Base-by-base conservation (phyloP, 92 coral and sea anemone species). In the Siderastrea siderea region DNA sequence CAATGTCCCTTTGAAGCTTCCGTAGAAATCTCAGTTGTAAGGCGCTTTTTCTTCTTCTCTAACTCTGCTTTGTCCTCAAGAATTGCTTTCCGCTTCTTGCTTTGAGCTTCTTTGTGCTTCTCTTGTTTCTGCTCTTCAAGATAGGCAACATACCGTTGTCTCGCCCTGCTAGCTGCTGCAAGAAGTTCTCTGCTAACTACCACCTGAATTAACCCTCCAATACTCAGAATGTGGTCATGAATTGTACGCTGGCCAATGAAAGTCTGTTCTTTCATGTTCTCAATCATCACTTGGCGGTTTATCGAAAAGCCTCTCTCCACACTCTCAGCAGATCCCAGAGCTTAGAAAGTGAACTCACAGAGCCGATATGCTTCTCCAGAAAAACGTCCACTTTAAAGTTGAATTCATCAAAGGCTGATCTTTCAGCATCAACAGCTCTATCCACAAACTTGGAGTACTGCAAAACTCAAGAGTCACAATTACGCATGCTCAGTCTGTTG, bases 231-330 rank as follows among this genome's bases (percentile, higher is more conserved):
- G 88, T 86, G 86, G 75, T 91, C 91, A 86, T 78, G 78, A 44
- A 91, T 84, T 73, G 77, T 50, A 67, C 85, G 71, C 84, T 59
- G 77, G 47, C 68, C 94, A 78, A 75, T 71, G 79, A 82, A 84
- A 5, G 88, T 60, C 44, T 87, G 71, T 77, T 69, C 89, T 69
- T 78, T 87, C 86, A 88, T 68, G 78, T 75, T 91, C 50, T 91
- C 86, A 3, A 87, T 91, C 71, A 79, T 86, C 50, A 87, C 82
- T 91, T 87, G 82, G 5, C 65, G 50, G 79, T 82, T 91, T 17
- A 87, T 60, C 51, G 88, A 71, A 73, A 91, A 91, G 13, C 92
- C 87, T 49, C 86, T 76, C 64, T 83, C 92, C 26, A 91, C 87
- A 8, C 86, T 72, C 84, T 91, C 81, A 82, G 84, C 78, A 91